Percentiles rank a stretch among this genome's conserved stretches.
Conservation (phyloP, 1,140 invertebrate species). For the Pachypsylla venusta region DNA sequence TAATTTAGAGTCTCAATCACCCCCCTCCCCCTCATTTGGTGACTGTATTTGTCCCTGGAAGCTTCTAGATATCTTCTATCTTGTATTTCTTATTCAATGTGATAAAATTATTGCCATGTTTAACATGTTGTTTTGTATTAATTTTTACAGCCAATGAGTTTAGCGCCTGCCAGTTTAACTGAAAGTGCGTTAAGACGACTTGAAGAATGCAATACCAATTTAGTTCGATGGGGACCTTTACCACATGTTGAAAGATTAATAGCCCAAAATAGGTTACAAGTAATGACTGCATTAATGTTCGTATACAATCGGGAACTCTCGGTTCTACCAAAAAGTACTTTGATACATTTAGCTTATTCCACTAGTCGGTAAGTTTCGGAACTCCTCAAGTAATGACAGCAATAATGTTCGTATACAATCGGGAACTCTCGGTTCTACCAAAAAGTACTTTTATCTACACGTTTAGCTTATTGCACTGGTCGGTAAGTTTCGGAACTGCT, state of each 20-base stretch:
- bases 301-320: slow-evolving; percentile 72
- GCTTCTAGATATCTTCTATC: too few species aligned
- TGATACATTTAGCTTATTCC: slow-evolving; percentile 68
- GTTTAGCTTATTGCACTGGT: slow-evolving; percentile 10
- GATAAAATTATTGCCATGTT: too few species aligned
- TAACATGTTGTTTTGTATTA: too few species aligned
- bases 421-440: slow-evolving; percentile 57
- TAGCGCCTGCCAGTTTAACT: slow-evolving; percentile 56
- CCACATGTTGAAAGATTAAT: slow-evolving; percentile 71
- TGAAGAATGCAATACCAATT: slow-evolving; percentile 71
- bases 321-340: slow-evolving; percentile 53
- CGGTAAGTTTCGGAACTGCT: too few species aligned
- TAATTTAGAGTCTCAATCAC: too few species aligned
- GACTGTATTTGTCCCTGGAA: too few species aligned
- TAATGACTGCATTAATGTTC: slow-evolving; percentile 71
- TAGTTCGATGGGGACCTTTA: slow-evolving; percentile 72
- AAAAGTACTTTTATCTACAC: slow-evolving; percentile 51
- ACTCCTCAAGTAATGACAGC: slow-evolving; percentile 71
- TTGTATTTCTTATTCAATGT: too few species aligned
- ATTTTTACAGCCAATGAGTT: slow-evolving; percentile 54
- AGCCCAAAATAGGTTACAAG: slow-evolving; percentile 67
- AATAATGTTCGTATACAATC: slow-evolving; percentile 72
- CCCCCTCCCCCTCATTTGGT: too few species aligned
- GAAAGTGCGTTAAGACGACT: slow-evolving; percentile 61
- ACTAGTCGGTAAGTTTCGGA: slow-evolving; percentile 52